Percentiles rank a stretch among this genome's conserved stretches.
phyloP scores from a whole-genome alignment of 2,797 vertebrate genomes.

The Lacerta agilis region DNA sequence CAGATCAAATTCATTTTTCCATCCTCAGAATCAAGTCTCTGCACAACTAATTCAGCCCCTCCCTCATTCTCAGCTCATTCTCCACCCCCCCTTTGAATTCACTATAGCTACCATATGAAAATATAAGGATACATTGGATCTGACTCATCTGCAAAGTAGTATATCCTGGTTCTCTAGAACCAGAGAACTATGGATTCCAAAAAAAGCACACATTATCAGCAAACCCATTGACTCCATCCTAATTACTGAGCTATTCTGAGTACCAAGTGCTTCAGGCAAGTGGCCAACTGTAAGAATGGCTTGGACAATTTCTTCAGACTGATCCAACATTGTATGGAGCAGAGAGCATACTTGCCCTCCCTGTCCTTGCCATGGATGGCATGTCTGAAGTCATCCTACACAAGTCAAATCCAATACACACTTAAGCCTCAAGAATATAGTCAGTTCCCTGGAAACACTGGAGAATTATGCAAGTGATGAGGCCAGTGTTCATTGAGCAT shows the following conservation, averaged over 20 bases:
- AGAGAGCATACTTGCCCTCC: not conserved
- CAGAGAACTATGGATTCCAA: not conserved
- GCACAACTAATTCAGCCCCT: not conserved
- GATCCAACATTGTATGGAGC: not conserved
- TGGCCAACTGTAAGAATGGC: not conserved
- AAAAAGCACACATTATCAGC: not conserved
- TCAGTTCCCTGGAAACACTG: not conserved
- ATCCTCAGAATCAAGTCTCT: not conserved
- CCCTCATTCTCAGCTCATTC: not conserved
- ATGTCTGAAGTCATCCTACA: not conserved
- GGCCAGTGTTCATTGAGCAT: not conserved
- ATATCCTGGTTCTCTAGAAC: not conserved
- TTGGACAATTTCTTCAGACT: not conserved
- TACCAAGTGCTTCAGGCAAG: not conserved
- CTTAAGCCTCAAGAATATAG: not conserved
- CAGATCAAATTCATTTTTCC: conserved; percentile 25
- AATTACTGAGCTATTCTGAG: not conserved
- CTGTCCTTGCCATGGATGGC: not conserved
- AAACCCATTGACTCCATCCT: not conserved
- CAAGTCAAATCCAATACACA: not conserved
- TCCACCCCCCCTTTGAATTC: not conserved
- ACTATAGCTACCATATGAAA: not conserved
- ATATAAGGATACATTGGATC: not conserved
- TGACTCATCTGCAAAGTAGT: not conserved
- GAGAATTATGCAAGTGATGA: not conserved